These are phyloP conservation scores for Tenebrio molitor DNA, from an alignment of 1,140 invertebrate species.

Conservation along the genomic window DNA sequence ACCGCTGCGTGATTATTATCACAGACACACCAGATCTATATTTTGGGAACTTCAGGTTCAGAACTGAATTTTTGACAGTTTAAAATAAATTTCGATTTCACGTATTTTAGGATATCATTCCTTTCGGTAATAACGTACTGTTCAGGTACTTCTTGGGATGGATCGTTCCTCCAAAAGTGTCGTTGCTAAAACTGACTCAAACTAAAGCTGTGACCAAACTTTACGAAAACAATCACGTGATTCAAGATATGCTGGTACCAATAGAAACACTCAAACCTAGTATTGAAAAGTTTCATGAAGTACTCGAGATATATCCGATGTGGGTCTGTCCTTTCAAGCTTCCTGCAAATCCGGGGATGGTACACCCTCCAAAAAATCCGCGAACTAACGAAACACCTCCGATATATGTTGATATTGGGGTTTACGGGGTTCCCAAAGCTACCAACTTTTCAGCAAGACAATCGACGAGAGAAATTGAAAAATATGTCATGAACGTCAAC, in stretches of 20 bases:
- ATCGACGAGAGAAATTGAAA: constrained; percentile 80
- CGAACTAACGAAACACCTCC: constrained; percentile 66
- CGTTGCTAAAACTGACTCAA: constrained; percentile 86
- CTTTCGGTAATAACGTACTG: constrained; percentile 84
- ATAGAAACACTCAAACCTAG: constrained; percentile 73
- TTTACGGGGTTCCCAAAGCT: constrained; percentile 82
- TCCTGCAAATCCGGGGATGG: constrained; percentile 78
- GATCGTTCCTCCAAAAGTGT: constrained; percentile 87
- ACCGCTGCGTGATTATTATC: constrained; percentile 85
- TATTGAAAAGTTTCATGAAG: constrained; percentile 76
- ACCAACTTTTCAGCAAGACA: constrained; percentile 74
- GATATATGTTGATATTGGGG: constrained; percentile 85
- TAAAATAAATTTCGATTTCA: no score
- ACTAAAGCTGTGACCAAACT: constrained; percentile 79
- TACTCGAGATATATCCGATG: constrained; percentile 84
- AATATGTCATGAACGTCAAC: constrained; percentile 76
- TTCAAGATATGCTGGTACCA: constrained; percentile 89
- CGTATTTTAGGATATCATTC: constrained; percentile 81
- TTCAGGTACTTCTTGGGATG: constrained; percentile 85
- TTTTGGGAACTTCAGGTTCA: constrained; percentile 89
- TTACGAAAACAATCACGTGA: constrained; percentile 85
- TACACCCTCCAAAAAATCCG: constrained; percentile 68
- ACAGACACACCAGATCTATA: constrained; percentile 83
- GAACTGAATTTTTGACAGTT: no score
- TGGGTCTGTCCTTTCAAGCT: constrained; percentile 89